phyloP scores from a whole-genome alignment of 1,140 invertebrate genomes.

The Drosophila mayri region DNA sequence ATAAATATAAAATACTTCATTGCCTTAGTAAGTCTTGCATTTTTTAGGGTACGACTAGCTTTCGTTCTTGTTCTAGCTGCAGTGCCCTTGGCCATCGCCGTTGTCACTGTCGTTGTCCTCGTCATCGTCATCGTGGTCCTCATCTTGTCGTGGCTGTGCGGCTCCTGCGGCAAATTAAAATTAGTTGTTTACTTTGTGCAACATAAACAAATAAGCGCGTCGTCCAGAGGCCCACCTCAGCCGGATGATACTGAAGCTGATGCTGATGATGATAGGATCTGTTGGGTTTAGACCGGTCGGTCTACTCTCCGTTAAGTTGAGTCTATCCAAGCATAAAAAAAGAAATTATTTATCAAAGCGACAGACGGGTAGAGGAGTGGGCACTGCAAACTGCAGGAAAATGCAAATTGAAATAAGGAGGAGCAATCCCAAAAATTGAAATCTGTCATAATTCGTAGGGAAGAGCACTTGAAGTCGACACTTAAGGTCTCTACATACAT shows the following conservation, averaged over 20 bases:
- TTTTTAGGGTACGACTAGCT: constrained; percentile 32
- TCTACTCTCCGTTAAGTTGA: constrained; percentile 33
- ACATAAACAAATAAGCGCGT: constrained; percentile 80
- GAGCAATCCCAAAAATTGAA: constrained; percentile 40
- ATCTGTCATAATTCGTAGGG: constrained; percentile 26
- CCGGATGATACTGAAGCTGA: constrained; percentile 26
- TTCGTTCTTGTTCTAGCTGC: constrained; percentile 12
- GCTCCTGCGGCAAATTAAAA: constrained; percentile 82
- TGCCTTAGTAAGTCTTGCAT: no score
- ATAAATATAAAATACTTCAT: neutral
- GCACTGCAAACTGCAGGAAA: constrained; percentile 26
- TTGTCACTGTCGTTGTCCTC: constrained; percentile 8
- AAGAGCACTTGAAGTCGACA: constrained; percentile 15
- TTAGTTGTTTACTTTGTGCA: constrained; percentile 81
- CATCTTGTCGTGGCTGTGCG: constrained; percentile 61
- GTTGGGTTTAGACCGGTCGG: constrained; percentile 6
- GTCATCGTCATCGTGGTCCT: constrained; percentile 27
- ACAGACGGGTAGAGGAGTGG: constrained; percentile 4
- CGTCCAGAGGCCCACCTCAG: constrained; percentile 36
- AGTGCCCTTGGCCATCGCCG: constrained; percentile 35
- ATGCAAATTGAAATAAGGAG: constrained; percentile 43
- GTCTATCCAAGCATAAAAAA: constrained; percentile 64
- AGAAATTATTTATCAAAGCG: constrained; percentile 58
- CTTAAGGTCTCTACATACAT: constrained; percentile 1
- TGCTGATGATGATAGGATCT: constrained; percentile 34